Base-by-base conservation (phyloP, 2,888 invertebrate species). In the Chymomyza caudatula region DNA sequence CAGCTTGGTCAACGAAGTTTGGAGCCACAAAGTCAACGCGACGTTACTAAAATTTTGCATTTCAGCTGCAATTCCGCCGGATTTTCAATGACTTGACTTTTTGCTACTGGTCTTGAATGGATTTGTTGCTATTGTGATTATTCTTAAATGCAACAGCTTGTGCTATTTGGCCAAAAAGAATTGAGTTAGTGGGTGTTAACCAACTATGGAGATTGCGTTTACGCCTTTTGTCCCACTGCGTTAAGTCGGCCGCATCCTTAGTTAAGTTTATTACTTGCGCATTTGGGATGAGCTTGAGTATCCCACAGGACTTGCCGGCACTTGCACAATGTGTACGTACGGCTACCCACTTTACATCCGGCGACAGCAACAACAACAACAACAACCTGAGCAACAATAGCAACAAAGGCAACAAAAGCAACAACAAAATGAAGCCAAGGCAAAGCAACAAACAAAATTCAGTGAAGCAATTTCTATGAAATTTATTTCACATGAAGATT, bases 401-500 rank as follows among this genome's bases (percentile, higher is more conserved):
- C 58, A 65, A 17, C 47, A 52, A 64, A n/a, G n/a, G n/a, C 57
- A 61, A 49, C 65, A 64, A 37, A 61, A 67, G 42, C 58, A 65
- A 17, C 47, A 52, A 64, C 78, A 83, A 67, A 67, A 66, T 64
- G 58, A 79, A 82, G 69, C 77, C 72, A 65, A 73, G 76, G 69
- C 73, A 85, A 76, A 83, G 84, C 86, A 84, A 69, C 86, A 76
- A 85, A 86, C 80, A 75, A 84, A 83, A 88, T 88, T 88, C 89
- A 88, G 79, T 89, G 88, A 87, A 89, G 88, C 89, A 89, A 89
- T 89, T 89, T 89, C 89, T 89, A 89, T 89, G 88, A 89, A 89
- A 89, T 89, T 90, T 89, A 90, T 89, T 89, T 89, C 89, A 88
- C 88, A 90, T 89, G 90, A 90, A 90, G 90, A 90, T 90, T 90